Conservation (phyloP, 2,888 invertebrate genomes). For the Steromphala cineraria region DNA sequence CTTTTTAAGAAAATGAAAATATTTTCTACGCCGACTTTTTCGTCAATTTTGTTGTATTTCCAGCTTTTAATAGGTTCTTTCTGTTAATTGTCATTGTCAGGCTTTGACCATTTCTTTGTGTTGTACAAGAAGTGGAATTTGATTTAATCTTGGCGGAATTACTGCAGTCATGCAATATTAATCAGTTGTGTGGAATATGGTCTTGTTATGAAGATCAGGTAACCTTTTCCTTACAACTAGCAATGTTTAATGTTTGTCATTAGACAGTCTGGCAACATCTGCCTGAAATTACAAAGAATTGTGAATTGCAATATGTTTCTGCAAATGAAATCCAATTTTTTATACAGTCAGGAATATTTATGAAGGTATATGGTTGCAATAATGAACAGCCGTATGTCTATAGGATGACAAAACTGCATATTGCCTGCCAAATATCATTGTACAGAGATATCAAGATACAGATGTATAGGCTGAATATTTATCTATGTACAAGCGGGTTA, state of each 20-base stretch:
- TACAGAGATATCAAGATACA: too few relatives aligned
- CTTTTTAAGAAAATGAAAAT: not conserved
- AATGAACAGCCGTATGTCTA: too few relatives aligned
- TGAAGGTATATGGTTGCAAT: too few relatives aligned
- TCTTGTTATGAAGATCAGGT: conserved; percentile 12
- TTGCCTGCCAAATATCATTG: too few relatives aligned
- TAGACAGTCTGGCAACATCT: not conserved
- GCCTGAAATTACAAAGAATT: too few relatives aligned
- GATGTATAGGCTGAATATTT: too few relatives aligned
- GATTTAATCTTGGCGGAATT: not conserved
- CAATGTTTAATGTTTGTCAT: not conserved
- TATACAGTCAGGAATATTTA: too few relatives aligned
- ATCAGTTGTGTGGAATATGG: conserved; percentile 4
- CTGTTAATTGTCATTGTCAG: not conserved
- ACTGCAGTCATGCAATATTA: conserved; percentile 15
- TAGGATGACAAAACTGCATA: too few relatives aligned
- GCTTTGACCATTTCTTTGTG: not conserved
- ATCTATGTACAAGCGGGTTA: too few relatives aligned
- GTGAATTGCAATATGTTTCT: too few relatives aligned
- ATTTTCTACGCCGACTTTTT: not conserved
- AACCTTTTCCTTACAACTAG: not conserved
- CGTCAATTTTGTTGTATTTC: too few relatives aligned
- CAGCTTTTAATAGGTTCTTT: not conserved
- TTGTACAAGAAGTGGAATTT: not conserved
- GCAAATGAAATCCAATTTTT: too few relatives aligned